Conservation (phyloP, 2,797 vertebrate species). For the Selene dorsalis region DNA sequence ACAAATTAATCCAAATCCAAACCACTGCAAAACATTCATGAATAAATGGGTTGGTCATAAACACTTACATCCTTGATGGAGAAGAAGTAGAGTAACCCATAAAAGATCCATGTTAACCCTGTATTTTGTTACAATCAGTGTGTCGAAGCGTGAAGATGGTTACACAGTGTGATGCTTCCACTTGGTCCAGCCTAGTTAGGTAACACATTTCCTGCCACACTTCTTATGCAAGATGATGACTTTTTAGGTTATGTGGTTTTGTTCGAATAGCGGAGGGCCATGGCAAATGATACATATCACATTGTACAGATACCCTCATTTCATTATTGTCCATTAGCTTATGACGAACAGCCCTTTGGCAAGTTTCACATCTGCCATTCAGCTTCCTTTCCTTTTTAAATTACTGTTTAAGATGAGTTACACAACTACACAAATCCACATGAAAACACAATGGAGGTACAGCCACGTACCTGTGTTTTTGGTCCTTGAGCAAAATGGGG, state of each 20-base stretch:
- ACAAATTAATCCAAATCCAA: not conserved
- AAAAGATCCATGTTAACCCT: slow-evolving; percentile 18
- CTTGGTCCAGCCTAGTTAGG: not conserved
- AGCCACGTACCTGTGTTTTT: no score
- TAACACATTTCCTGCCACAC: slow-evolving; percentile 41
- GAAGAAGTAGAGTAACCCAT: slow-evolving; percentile 34
- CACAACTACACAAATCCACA: no score
- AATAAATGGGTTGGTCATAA: not conserved
- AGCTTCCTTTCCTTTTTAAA: not conserved
- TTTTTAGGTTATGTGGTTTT: slow-evolving; percentile 28
- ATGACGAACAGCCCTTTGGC: not conserved
- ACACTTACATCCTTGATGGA: slow-evolving; percentile 51
- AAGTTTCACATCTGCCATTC: not conserved
- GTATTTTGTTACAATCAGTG: not conserved
- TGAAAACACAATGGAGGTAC: no score
- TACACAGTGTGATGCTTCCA: not conserved
- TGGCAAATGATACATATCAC: no score
- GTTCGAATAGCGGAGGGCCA: not conserved
- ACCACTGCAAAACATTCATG: rapidly evolving
- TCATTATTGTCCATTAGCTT: not conserved
- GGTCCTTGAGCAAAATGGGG: not conserved
- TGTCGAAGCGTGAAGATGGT: not conserved
- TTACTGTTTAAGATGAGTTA: not conserved
- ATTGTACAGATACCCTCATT: not conserved
- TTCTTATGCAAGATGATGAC: not conserved